These are phyloP conservation scores for Ramphastos sulfuratus DNA, from an alignment of 2,113 vertebrate genomes.

Conservation along the genomic window DNA sequence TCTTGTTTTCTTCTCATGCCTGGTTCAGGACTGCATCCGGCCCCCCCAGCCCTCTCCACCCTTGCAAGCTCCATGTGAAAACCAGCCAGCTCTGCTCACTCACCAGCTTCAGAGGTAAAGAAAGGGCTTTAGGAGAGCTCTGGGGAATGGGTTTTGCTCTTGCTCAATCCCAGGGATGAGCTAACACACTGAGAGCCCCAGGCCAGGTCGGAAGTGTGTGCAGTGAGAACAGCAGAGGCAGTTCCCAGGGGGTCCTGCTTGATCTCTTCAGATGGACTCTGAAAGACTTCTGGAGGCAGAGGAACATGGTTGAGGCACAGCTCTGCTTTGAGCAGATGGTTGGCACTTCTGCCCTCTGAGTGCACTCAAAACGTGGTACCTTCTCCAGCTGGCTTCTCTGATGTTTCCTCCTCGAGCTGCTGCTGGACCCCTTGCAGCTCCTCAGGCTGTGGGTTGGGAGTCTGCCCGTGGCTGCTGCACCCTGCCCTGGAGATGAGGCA, in stretches of 20 bases:
- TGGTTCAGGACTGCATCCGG: conserved; percentile 77
- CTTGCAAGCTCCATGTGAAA: conserved; percentile 91
- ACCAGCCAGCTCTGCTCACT: conserved; percentile 95
- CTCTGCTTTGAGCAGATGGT: not conserved
- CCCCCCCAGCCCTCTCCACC: conserved; percentile 80
- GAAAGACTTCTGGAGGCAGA: not conserved
- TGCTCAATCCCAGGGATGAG: not conserved
- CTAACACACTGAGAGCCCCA: not conserved
- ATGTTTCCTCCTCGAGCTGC: not conserved
- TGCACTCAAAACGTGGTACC: not conserved
- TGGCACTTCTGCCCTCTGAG: not conserved
- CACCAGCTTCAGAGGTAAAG: conserved; percentile 98
- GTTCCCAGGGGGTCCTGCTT: not conserved
- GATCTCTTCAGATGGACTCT: not conserved
- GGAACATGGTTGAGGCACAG: not conserved
- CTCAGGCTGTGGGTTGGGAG: not conserved
- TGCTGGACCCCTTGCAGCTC: not conserved
- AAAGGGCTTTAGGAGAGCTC: not conserved
- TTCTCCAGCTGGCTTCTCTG: not conserved
- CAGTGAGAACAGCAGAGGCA: not conserved
- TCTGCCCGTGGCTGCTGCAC: not conserved
- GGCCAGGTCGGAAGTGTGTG: not conserved
- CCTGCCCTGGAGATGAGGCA: not conserved
- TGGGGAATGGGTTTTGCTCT: not conserved
- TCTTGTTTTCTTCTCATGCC: conserved; percentile 31